Evolutionary conservation across 2,113 vertebrate genomes (phyloP).

Genomic region (Archilochus colubris): DNA sequence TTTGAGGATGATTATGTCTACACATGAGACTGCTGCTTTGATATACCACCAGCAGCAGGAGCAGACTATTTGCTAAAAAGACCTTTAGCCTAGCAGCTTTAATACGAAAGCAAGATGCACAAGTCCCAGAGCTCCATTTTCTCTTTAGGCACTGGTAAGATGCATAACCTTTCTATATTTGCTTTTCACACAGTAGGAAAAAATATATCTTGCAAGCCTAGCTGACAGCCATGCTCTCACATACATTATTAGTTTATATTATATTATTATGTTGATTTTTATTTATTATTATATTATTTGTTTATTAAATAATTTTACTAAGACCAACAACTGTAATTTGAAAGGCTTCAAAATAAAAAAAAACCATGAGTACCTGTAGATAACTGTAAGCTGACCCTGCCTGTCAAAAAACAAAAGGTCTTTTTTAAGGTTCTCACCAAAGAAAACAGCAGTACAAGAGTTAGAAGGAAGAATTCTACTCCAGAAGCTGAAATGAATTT

Average conservation of each 20-base stretch:
- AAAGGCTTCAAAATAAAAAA: not conserved
- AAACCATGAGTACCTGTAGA: not conserved
- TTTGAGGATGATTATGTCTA: not conserved
- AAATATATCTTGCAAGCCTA: not conserved
- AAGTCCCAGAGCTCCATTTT: not conserved
- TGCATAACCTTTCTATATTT: not conserved
- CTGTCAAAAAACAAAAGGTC: not conserved
- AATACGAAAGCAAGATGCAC: not conserved
- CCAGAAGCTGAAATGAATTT: not conserved
- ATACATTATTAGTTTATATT: not conserved
- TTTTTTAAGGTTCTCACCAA: not conserved
- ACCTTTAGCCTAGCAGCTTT: not conserved
- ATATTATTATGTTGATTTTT: no score
- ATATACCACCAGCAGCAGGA: not conserved
- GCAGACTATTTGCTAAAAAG: not conserved
- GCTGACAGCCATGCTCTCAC: not conserved
- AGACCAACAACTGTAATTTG: not conserved
- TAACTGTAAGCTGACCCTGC: not conserved
- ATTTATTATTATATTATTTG: not conserved
- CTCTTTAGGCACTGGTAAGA: not conserved
- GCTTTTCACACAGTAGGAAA: not conserved
- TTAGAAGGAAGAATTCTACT: not conserved
- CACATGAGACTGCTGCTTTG: not conserved
- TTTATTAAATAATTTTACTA: not conserved
- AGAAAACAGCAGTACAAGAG: not conserved